These are phyloP conservation scores for Cryptus viduatorius DNA, from an alignment of 2,888 invertebrate genomes.

Conservation along the genomic window DNA sequence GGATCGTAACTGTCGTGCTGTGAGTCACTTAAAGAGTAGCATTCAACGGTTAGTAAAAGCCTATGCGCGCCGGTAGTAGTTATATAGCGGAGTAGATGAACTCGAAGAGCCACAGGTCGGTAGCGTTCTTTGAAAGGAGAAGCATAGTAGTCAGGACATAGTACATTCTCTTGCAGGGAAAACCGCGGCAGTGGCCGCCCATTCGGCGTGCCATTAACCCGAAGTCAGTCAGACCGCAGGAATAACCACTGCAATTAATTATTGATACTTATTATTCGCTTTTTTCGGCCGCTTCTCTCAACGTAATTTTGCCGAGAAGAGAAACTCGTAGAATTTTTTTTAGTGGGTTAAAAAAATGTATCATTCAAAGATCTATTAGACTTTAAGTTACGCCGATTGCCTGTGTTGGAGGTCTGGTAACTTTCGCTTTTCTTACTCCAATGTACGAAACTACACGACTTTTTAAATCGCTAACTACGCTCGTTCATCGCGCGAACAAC, in stretches of 20 bases:
- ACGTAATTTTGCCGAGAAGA: constrained; percentile 19
- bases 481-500: background rate
- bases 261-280: constrained; percentile 47
- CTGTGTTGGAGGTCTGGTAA: background rate
- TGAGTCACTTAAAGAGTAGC: constrained; percentile 56
- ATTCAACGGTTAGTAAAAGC: constrained; percentile 39
- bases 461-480: background rate
- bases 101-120: constrained; percentile 14
- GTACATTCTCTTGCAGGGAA: constrained; percentile 14
- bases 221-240: constrained; percentile 37
- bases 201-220: constrained; percentile 21
- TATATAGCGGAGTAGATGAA: constrained; percentile 35
- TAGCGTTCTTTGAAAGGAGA: constrained; percentile 1
- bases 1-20: constrained; percentile 63
- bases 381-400: background rate
- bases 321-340: background rate
- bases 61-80: constrained; percentile 2
- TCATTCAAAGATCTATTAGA: background rate
- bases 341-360: background rate
- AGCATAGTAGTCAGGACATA: constrained; percentile 13
- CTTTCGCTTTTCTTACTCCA: constrained; percentile 21
- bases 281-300: constrained; percentile 27
- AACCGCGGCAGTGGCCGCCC: background rate
- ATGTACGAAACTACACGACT: constrained; percentile 12
- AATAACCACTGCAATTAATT: constrained; percentile 46